These are phyloP conservation scores for Melanotaenia trifasciata DNA, from an alignment of 2,797 vertebrate genomes.

Conservation along the genomic window DNA sequence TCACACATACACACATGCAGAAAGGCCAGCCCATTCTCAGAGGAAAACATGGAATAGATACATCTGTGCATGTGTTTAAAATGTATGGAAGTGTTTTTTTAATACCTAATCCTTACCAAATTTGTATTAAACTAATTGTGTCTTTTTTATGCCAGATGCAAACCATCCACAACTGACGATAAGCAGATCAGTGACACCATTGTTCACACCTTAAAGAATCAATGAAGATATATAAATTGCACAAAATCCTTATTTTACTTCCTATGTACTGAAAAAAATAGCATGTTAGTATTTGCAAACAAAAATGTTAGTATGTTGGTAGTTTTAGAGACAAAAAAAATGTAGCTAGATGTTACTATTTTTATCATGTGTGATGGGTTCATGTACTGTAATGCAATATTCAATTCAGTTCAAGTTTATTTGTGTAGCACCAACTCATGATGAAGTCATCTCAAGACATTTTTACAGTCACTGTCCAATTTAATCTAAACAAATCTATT, in stretches of 20 bases:
- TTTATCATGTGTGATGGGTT: neutral
- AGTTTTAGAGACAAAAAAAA: neutral
- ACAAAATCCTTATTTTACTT: neutral
- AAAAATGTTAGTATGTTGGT: neutral
- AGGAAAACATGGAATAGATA: neutral
- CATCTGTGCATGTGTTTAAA: neutral
- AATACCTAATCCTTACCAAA: too few species aligned
- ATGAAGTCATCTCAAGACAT: too few species aligned
- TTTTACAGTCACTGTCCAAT: too few species aligned
- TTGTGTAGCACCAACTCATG: too few species aligned
- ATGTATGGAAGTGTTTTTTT: too few species aligned
- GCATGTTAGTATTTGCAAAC: neutral
- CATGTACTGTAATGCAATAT: neutral
- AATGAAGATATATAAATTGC: neutral
- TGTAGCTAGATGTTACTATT: neutral
- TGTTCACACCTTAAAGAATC: neutral
- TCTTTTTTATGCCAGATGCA: neutral
- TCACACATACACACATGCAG: constrained; percentile 40
- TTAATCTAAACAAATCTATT: too few species aligned
- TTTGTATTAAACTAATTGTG: neutral
- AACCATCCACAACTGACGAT: neutral
- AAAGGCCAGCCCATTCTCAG: neutral
- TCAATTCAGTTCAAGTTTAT: too few species aligned
- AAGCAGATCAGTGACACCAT: neutral
- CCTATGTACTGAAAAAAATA: too few species aligned